Conservation (phyloP, 2,113 vertebrate genomes). For the Trachemys scripta region DNA sequence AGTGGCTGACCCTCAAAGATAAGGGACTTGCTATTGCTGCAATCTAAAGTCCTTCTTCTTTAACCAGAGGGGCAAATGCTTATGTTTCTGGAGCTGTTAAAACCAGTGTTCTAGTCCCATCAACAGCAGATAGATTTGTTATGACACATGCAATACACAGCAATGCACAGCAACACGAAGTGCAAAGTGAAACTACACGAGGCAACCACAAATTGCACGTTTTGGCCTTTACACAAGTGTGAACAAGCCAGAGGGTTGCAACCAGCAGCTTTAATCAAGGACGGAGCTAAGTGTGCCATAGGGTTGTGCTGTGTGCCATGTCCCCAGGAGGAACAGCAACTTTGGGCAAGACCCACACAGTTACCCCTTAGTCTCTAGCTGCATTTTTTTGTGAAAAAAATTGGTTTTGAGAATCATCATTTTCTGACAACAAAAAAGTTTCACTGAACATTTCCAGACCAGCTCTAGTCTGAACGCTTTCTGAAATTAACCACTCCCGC, state of each 20-base stretch:
- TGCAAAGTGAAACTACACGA: fast-evolving
- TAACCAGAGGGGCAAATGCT: fast-evolving
- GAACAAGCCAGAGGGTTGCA: background rate
- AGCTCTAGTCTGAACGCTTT: fast-evolving
- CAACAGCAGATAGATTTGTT: background rate
- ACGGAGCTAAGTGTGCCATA: fast-evolving
- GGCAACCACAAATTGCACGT: background rate
- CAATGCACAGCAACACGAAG: background rate
- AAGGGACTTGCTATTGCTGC: background rate
- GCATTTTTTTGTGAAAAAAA: background rate
- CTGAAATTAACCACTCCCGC: background rate
- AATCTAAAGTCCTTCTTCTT: background rate
- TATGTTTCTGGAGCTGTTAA: background rate
- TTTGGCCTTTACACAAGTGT: fast-evolving
- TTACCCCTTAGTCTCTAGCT: background rate
- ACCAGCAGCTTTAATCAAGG: background rate
- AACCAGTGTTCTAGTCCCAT: background rate
- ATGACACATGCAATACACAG: background rate
- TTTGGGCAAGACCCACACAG: background rate
- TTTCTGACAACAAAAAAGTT: background rate
- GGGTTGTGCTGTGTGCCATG: background rate
- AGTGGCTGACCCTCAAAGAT: background rate
- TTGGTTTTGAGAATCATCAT: background rate
- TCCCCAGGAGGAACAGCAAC: background rate
- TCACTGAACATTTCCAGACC: background rate